A percentile compares a stretch with the other conserved stretches of the same genome.
Evolutionary conservation across 2,888 invertebrate genomes (phyloP).

Genomic region (Gymnoscelis rufifasciata): DNA sequence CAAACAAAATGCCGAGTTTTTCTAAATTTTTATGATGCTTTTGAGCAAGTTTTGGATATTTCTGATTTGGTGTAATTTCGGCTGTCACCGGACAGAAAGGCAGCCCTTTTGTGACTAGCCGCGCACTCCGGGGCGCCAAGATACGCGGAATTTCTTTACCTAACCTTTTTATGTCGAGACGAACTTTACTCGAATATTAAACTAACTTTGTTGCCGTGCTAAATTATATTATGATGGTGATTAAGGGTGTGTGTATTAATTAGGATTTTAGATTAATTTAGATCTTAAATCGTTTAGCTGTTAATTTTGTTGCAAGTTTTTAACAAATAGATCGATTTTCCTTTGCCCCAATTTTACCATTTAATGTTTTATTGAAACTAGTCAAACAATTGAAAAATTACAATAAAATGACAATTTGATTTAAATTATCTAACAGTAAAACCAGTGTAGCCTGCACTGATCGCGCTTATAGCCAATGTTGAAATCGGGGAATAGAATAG

Average conservation of each 20-base stretch:
- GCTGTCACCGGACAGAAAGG: constrained; percentile 64
- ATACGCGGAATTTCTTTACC: constrained; percentile 65
- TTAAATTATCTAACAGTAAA: too few species aligned
- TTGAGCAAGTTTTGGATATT: constrained; percentile 36
- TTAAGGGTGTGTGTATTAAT: neutral
- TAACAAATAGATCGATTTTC: too few species aligned
- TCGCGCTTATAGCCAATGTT: too few species aligned
- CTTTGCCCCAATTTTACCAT: too few species aligned
- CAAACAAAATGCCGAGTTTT: constrained; percentile 63
- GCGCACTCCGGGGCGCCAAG: constrained; percentile 63
- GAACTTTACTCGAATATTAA: constrained; percentile 26
- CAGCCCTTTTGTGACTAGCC: constrained; percentile 58
- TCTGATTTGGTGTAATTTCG: constrained; percentile 65
- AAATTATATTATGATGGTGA: constrained; percentile 17
- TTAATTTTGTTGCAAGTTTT: too few species aligned
- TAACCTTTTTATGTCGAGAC: constrained; percentile 48
- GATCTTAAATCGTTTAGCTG: too few species aligned
- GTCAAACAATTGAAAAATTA: too few species aligned
- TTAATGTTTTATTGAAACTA: too few species aligned
- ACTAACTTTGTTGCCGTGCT: constrained; percentile 29
- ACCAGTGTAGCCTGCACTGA: too few species aligned
- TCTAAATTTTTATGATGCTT: constrained; percentile 37
- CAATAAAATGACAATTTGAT: too few species aligned
- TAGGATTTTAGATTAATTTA: neutral
- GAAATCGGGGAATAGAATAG: too few species aligned